Conservation (phyloP, 2,113 vertebrate genomes). For the Dasypus novemcinctus region DNA sequence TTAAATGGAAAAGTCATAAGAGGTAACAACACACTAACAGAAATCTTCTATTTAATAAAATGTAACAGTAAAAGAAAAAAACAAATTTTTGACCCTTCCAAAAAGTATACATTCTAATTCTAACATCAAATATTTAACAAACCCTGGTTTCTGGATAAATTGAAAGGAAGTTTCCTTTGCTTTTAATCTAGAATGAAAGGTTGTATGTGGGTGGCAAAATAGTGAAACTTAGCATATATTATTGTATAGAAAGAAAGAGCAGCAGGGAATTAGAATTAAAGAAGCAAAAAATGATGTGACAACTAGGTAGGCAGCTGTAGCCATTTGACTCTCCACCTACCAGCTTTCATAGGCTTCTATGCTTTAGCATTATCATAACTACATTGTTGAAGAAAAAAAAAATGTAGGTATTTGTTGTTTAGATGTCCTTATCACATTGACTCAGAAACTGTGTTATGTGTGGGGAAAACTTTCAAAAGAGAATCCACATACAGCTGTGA, state of each 20-base stretch:
- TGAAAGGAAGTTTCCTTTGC: slow-evolving; percentile 71
- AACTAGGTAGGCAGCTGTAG: slow-evolving; percentile 71
- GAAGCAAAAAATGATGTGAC: slow-evolving; percentile 24
- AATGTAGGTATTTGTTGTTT: slow-evolving; percentile 66
- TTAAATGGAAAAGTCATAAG: slow-evolving; percentile 12
- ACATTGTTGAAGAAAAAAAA: slow-evolving; percentile 49
- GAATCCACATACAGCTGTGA: slow-evolving; percentile 30
- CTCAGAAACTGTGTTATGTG: slow-evolving; percentile 33
- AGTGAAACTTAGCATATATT: slow-evolving; percentile 70
- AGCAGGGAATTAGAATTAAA: slow-evolving; percentile 68
- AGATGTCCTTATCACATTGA: slow-evolving; percentile 42
- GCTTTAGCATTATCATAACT: slow-evolving; percentile 59
- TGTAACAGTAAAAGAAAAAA: not conserved
- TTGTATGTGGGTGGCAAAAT: slow-evolving; percentile 77
- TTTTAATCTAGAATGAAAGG: slow-evolving; percentile 78
- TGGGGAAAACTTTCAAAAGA: slow-evolving; percentile 54
- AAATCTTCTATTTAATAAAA: slow-evolving; percentile 51
- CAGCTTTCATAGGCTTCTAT: slow-evolving; percentile 22
- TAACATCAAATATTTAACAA: slow-evolving; percentile 66
- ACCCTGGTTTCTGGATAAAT: slow-evolving; percentile 33
- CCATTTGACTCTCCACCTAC: slow-evolving; percentile 67
- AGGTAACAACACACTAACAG: not conserved
- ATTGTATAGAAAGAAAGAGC: slow-evolving; percentile 74
- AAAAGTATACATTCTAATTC: slow-evolving; percentile 37
- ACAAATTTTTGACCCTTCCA: not conserved